These are phyloP conservation scores for Cephalotes varians DNA, from an alignment of 2,888 invertebrate genomes.

Conservation along the genomic window DNA sequence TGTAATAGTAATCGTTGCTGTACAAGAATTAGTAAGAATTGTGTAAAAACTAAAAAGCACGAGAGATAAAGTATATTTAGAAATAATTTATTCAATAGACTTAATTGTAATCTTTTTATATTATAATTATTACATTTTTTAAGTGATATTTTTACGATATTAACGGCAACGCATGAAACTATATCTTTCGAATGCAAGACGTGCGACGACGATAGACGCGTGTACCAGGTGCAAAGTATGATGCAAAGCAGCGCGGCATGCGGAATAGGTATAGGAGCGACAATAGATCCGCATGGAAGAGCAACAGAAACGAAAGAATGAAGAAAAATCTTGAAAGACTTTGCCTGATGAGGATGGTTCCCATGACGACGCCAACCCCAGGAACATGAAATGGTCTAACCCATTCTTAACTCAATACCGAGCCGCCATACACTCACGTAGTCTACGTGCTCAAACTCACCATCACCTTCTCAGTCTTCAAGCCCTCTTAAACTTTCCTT, in stretches of 20 bases:
- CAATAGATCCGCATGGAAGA: conserved; percentile 8
- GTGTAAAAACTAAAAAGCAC: background rate
- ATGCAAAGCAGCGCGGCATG: background rate
- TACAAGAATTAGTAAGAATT: background rate
- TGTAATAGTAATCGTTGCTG: background rate
- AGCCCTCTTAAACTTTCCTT: conserved; percentile 69
- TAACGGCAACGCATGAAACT: background rate
- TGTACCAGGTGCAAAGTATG: background rate
- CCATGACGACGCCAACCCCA: conserved; percentile 84
- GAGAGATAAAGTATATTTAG: background rate
- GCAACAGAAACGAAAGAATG: conserved; percentile 43
- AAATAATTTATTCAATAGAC: background rate
- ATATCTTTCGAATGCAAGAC: background rate
- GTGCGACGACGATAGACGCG: background rate
- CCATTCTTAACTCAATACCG: conserved; percentile 80
- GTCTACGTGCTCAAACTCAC: conserved; percentile 62
- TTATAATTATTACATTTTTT: too few relatives aligned
- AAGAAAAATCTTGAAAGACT: conserved; percentile 75
- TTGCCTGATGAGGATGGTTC: conserved; percentile 83
- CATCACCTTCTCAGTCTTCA: conserved; percentile 61
- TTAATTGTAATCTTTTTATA: too few relatives aligned
- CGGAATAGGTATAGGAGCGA: background rate
- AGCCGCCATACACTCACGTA: conserved; percentile 72
- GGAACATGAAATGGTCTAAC: conserved; percentile 81
- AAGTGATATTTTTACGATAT: background rate